A percentile compares a stretch with the other conserved stretches of the same genome.
phyloP scores from a whole-genome alignment of 2,888 invertebrate species.

The Heliconius hortense region DNA sequence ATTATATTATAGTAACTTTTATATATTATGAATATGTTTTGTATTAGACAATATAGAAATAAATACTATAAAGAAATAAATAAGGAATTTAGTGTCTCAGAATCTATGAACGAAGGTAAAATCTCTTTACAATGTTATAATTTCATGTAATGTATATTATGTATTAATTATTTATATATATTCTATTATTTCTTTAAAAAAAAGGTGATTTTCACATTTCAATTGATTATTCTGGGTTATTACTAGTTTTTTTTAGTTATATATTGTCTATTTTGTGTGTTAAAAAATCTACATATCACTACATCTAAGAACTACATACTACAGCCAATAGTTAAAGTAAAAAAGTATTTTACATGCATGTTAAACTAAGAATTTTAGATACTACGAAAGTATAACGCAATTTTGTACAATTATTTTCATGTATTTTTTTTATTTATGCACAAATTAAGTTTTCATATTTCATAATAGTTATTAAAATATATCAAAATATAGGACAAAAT shows the following conservation, averaged over 20 bases:
- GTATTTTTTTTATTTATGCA: background rate
- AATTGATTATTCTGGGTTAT: background rate
- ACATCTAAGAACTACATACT: conserved; percentile 16
- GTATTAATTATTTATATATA: too few species aligned
- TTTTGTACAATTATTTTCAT: conserved; percentile 2
- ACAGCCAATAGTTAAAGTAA: conserved; percentile 13
- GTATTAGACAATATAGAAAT: conserved; percentile 11
- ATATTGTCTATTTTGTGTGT: conserved; percentile 4
- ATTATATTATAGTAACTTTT: background rate
- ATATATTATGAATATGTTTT: background rate
- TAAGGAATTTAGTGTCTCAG: background rate
- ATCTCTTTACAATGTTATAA: background rate
- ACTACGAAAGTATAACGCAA: conserved; percentile 21
- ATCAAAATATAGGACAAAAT: conserved; percentile 17
- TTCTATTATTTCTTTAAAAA: too few species aligned
- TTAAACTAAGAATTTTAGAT: conserved; percentile 28
- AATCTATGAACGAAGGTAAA: background rate
- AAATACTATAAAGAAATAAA: background rate
- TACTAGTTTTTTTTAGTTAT: background rate
- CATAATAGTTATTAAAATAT: background rate
- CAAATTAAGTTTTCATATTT: too few species aligned
- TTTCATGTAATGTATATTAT: too few species aligned
- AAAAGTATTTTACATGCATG: conserved; percentile 26
- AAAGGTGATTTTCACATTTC: background rate
- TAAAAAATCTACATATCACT: conserved; percentile 13